A percentile compares a stretch with the other conserved stretches of the same genome.
phyloP scores from a whole-genome alignment of 2,797 vertebrate genomes.

The Cossypha niveicapilla region DNA sequence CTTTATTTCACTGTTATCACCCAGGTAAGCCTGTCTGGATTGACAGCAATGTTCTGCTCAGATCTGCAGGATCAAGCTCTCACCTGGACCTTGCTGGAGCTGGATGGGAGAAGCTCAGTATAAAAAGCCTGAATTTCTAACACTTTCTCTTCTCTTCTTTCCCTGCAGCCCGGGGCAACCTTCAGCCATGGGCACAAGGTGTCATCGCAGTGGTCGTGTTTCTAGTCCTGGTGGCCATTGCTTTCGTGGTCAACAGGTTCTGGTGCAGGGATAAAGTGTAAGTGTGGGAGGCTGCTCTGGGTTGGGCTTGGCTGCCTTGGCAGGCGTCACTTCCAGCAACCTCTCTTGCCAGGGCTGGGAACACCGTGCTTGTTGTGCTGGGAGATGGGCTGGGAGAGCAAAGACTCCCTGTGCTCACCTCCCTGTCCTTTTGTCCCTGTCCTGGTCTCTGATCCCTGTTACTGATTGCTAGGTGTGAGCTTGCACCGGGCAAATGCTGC shows the following conservation, averaged over 20 bases:
- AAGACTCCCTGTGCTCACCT: not conserved
- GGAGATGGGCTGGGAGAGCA: not conserved
- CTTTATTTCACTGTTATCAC: not conserved
- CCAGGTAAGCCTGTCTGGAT: not conserved
- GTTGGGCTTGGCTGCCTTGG: not conserved
- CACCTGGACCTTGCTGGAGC: not conserved
- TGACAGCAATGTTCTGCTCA: fast-evolving
- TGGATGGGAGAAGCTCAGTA: not conserved
- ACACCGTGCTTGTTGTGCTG: fast-evolving
- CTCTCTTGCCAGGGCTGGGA: not conserved
- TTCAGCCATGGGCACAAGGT: slow-evolving; percentile 71
- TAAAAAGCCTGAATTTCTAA: not conserved
- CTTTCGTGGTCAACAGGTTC: slow-evolving; percentile 77
- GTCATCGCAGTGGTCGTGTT: slow-evolving; percentile 79
- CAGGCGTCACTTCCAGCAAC: not conserved
- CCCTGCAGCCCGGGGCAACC: slow-evolving; percentile 23
- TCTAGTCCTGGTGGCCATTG: slow-evolving; percentile 78
- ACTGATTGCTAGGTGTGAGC: not conserved
- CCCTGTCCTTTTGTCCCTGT: not conserved
- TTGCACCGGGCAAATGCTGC: fast-evolving
- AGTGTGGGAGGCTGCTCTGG: not conserved
- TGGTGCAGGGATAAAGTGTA: slow-evolving; percentile 76
- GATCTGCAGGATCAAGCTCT: not conserved
- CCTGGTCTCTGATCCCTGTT: not conserved
- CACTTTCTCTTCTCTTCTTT: fast-evolving